Percentiles rank a stretch among this genome's conserved stretches.
phyloP scores from a whole-genome alignment of 1,140 invertebrate species.

The Teleopsis dalmanni region DNA sequence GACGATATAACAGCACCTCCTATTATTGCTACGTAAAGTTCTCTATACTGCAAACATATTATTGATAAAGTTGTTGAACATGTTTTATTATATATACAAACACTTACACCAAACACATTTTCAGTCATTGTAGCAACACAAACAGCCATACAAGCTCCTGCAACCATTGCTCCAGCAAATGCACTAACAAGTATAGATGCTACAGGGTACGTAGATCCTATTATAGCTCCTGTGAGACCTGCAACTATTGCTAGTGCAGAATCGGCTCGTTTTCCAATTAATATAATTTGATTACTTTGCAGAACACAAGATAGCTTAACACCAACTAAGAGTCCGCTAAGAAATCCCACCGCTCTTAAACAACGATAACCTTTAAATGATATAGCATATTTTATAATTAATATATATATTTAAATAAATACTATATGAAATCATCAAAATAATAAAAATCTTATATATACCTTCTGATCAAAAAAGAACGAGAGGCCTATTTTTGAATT shows the following conservation, averaged over 20 bases:
- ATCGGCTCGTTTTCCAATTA: slow-evolving; percentile 39
- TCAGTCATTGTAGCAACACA: slow-evolving; percentile 43
- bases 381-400: too few relatives aligned
- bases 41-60: slow-evolving; percentile 23
- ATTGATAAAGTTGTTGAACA: slow-evolving; percentile 1
- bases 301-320: slow-evolving; percentile 48
- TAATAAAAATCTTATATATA: too few relatives aligned
- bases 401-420: too few relatives aligned
- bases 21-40: slow-evolving; percentile 38
- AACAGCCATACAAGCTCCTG: slow-evolving; percentile 38
- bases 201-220: slow-evolving; percentile 41
- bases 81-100: background rate
- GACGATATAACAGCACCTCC: slow-evolving; percentile 42
- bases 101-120: slow-evolving; percentile 42
- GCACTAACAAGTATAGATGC: slow-evolving; percentile 39
- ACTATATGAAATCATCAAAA: too few relatives aligned
- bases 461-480: too few relatives aligned
- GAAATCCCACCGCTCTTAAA: slow-evolving; percentile 83
- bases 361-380: slow-evolving; percentile 71
- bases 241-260: slow-evolving; percentile 40
- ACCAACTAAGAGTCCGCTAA: slow-evolving; percentile 80
- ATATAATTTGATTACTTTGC: slow-evolving; percentile 36
- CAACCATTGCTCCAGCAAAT: slow-evolving; percentile 36
- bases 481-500: too few relatives aligned
- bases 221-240: slow-evolving; percentile 34